These are phyloP conservation scores for Drosophila suboccidentalis DNA, from an alignment of 2,888 invertebrate species.

Conservation along the genomic window DNA sequence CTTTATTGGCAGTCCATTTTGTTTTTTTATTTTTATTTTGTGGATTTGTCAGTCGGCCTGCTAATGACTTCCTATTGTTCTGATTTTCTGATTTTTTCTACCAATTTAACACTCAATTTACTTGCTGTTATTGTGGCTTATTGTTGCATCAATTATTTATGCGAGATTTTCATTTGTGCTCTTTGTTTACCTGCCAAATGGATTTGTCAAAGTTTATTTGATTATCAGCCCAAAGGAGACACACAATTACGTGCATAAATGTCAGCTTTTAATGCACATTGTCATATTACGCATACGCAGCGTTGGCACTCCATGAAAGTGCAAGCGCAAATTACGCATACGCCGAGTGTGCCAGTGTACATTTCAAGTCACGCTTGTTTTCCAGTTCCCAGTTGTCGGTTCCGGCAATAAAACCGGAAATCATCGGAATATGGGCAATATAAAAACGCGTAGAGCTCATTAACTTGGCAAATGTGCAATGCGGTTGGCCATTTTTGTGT, in stretches of 20 bases:
- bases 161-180: slow-evolving; percentile 52
- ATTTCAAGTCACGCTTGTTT: slow-evolving; percentile 36
- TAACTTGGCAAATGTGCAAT: slow-evolving; percentile 69
- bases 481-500: slow-evolving; percentile 59
- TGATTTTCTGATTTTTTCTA: slow-evolving; percentile 29
- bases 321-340: slow-evolving; percentile 60
- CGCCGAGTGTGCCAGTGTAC: slow-evolving; percentile 45
- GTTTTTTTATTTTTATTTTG: slow-evolving; percentile 14
- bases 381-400: neutral
- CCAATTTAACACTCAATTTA: slow-evolving; percentile 73
- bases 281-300: slow-evolving; percentile 41
- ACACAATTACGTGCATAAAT: slow-evolving; percentile 15
- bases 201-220: slow-evolving; percentile 17
- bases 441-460: slow-evolving; percentile 58
- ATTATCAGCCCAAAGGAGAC: slow-evolving; percentile 12
- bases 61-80: slow-evolving; percentile 76
- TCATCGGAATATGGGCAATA: slow-evolving; percentile 62
- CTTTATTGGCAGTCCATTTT: slow-evolving; percentile 27
- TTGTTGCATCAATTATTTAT: slow-evolving; percentile 69
- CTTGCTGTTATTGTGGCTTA: slow-evolving; percentile 31
- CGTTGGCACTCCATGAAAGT: slow-evolving; percentile 30
- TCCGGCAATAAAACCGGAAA: slow-evolving; percentile 49
- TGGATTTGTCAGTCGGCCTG: slow-evolving; percentile 22
- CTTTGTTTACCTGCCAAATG: slow-evolving; percentile 17
- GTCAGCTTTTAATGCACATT: slow-evolving; percentile 6